Conservation (phyloP, 2,113 vertebrate species). For the Stictonetta naevosa region DNA sequence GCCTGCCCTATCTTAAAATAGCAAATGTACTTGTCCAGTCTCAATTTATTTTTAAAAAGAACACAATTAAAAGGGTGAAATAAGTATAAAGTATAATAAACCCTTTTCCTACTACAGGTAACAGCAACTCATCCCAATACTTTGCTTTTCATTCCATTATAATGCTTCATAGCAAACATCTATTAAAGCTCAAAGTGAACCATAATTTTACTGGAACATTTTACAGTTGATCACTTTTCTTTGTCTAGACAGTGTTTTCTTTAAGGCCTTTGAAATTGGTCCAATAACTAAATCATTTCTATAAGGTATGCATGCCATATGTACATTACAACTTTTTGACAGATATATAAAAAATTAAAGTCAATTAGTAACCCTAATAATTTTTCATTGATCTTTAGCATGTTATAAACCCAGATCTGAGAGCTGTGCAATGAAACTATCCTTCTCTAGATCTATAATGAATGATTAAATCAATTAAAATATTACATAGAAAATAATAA, state of each 20-base stretch:
- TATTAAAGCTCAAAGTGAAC: background rate
- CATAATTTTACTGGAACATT: background rate
- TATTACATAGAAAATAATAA: background rate
- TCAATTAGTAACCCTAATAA: constrained; percentile 68
- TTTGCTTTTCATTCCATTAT: background rate
- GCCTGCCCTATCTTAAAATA: background rate
- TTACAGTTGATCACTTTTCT: background rate
- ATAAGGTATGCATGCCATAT: background rate
- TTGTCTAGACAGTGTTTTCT: constrained; percentile 46
- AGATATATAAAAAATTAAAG: constrained; percentile 68
- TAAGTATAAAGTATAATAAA: background rate
- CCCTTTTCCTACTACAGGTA: background rate
- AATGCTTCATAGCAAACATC: background rate
- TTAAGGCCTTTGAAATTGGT: constrained; percentile 55
- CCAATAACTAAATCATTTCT: constrained; percentile 59
- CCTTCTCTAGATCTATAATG: background rate
- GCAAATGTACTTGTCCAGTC: background rate
- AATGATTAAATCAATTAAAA: background rate
- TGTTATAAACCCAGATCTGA: constrained; percentile 24
- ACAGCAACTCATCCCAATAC: background rate
- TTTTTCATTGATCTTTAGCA: constrained; percentile 39
- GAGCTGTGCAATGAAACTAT: background rate
- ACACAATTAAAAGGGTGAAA: background rate
- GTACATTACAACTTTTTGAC: constrained; percentile 33
- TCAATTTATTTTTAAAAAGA: background rate